These are phyloP conservation scores for Gymnoscopelus braueri DNA, from an alignment of 2,797 vertebrate species.

Conservation along the genomic window DNA sequence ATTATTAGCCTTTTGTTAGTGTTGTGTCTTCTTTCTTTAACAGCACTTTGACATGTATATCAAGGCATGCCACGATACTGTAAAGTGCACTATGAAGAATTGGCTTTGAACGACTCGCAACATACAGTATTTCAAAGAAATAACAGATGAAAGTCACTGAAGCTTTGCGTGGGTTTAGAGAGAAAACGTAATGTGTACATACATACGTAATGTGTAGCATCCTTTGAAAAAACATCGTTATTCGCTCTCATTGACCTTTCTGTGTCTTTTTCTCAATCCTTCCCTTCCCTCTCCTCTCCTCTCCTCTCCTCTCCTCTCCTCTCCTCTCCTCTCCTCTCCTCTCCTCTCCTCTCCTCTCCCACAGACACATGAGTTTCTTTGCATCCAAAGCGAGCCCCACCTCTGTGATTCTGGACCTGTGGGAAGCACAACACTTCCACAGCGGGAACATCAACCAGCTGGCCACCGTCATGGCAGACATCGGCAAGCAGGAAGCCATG, in stretches of 20 bases:
- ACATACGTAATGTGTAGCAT: conserved; percentile 13
- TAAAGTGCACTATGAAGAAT: conserved; percentile 44
- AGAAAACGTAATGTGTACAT: conserved; percentile 12
- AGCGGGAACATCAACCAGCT: conserved; percentile 97
- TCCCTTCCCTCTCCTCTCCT: conserved; percentile 16
- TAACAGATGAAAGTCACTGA: conserved; percentile 41
- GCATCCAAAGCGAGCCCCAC: conserved; percentile 97
- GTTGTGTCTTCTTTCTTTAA: not conserved
- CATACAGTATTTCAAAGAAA: conserved; percentile 52
- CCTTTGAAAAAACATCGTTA: too few relatives aligned
- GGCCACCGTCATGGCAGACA: conserved; percentile 94
- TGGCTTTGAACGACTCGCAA: conserved; percentile 61
- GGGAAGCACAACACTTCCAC: conserved; percentile 97
- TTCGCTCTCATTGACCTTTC: not conserved
- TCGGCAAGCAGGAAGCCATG: conserved; percentile 96
- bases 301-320: conserved; percentile 1
- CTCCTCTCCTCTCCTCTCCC: conserved; percentile 8
- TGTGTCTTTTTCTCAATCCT: not conserved
- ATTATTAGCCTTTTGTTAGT: conserved; percentile 53
- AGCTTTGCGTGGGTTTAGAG: conserved; percentile 25
- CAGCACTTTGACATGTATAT: conserved; percentile 25
- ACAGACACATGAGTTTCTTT: conserved; percentile 97
- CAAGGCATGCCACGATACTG: conserved; percentile 36
- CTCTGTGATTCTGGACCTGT: conserved; percentile 97
- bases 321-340: not conserved